These are phyloP conservation scores for Artemia sp. DNA, from an alignment of 2,888 invertebrate genomes.

Conservation along the genomic window DNA sequence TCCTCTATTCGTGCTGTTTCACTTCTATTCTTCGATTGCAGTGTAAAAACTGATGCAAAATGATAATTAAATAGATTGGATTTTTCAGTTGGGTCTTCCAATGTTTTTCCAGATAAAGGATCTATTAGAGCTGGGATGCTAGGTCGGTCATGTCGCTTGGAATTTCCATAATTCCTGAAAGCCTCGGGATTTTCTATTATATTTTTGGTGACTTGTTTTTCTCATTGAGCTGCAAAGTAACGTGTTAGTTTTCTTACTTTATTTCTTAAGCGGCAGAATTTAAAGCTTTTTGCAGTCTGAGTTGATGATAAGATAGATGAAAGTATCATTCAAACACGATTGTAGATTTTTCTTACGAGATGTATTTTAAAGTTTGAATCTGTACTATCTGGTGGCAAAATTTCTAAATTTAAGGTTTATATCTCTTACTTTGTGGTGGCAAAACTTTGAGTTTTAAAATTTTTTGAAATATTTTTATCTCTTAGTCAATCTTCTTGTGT, in stretches of 20 bases:
- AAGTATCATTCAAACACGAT: no score
- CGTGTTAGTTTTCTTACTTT: constrained; percentile 9
- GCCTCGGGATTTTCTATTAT: neutral
- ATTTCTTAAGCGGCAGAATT: neutral
- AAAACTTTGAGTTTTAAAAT: no score
- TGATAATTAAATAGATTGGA: neutral
- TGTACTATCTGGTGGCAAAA: no score
- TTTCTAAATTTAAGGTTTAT: no score
- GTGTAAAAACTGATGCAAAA: neutral
- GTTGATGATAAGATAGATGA: no score
- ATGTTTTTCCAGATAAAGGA: neutral
- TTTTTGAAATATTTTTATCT: no score
- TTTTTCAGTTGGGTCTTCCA: neutral
- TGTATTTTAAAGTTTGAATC: no score
- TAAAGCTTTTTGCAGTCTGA: no score
- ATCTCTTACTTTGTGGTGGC: no score
- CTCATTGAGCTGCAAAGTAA: neutral
- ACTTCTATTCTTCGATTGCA: neutral
- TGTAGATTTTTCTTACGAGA: no score
- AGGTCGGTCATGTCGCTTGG: neutral
- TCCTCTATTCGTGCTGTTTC: neutral
- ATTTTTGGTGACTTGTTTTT: neutral
- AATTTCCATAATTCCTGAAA: neutral
- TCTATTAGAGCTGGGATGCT: neutral
- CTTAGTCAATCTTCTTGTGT: no score